Evolutionary conservation across 1,140 invertebrate genomes (phyloP), one percentile per base, ranked within the genome.

Genomic region (Rhopalosiphum maidis): DNA sequence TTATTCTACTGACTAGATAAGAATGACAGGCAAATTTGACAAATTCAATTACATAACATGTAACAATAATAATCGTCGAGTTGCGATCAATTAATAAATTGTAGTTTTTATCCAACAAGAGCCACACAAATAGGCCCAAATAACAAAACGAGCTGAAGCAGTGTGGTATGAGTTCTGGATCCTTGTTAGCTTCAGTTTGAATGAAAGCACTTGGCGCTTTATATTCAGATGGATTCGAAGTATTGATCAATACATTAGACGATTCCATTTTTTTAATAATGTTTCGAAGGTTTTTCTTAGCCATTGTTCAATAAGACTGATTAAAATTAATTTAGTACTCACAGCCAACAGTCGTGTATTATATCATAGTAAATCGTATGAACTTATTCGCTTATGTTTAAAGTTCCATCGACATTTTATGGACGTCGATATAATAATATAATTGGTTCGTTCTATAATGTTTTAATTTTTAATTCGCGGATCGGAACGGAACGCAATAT

Each of bases 81-180:
- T 83, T 93, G 15, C 91, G 82, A 51, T 85, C 82, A 30, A 86
- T 30, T 51, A 93, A n/a, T n/a, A 93, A 37, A 43, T 85, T 93
- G 35, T 93, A 93, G 37, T 93, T 93, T 54, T 55, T 93, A 25
- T 86, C 91, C 48, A 93, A 55, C 15, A 93, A 54, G 35, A 93
- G 48, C 91, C 91, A 93, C 6, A 93, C 48, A 1, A 86, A 86
- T 9, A 93, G n/a, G 22, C 82, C 77, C 48, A 93, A 55, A 35
- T 93, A 93, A 48, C 77, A 93, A 55, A 93, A 93, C 25, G 91
- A 86, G 15, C 91, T 86, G 18, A 83, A 43, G 11, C 91, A 93
- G 37, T 93, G 51, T 6, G 91, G 91, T 54, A 93, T 85, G 5
- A 93, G 91, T 5, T 93, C 91, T 0, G 91, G 91, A 54, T 93